Conservation (phyloP, 2,113 vertebrate species). For the Pachyramphus minor region DNA sequence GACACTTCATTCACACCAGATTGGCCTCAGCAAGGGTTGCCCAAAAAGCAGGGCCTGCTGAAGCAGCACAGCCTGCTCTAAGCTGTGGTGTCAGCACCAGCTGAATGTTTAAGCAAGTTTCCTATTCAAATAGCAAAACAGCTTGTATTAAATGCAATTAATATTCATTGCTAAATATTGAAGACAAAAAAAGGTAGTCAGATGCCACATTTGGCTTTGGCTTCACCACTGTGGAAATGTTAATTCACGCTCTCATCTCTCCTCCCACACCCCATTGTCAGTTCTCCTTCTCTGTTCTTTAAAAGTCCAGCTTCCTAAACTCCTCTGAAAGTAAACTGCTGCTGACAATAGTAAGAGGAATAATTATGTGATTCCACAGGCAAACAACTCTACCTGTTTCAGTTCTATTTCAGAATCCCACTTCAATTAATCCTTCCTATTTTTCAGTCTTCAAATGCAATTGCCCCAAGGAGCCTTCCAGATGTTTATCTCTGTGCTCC, state of each 20-base stretch:
- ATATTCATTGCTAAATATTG: slow-evolving; percentile 5
- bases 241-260: not conserved
- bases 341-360: not conserved
- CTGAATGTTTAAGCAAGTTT: not conserved
- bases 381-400: not conserved
- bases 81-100: not conserved
- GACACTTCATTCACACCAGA: not conserved
- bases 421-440: slow-evolving; percentile 13
- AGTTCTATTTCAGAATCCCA: not conserved
- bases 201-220: not conserved
- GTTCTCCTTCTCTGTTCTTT: not conserved
- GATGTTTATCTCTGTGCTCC: slow-evolving; percentile 37
- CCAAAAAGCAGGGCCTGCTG: not conserved
- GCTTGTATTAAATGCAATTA: not conserved
- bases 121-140: not conserved
- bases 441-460: slow-evolving; percentile 19
- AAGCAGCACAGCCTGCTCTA: not conserved
- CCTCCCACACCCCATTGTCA: not conserved
- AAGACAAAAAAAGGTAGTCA: not conserved
- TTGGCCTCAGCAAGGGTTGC: not conserved
- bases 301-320: not conserved
- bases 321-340: not conserved
- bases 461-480: slow-evolving; percentile 29
- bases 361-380: not conserved
- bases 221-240: not conserved